A percentile compares a stretch with the other conserved stretches of the same genome.
These are phyloP conservation scores for Acridotheres tristis DNA, from an alignment of 2,797 vertebrate species.

Conservation along the genomic window DNA sequence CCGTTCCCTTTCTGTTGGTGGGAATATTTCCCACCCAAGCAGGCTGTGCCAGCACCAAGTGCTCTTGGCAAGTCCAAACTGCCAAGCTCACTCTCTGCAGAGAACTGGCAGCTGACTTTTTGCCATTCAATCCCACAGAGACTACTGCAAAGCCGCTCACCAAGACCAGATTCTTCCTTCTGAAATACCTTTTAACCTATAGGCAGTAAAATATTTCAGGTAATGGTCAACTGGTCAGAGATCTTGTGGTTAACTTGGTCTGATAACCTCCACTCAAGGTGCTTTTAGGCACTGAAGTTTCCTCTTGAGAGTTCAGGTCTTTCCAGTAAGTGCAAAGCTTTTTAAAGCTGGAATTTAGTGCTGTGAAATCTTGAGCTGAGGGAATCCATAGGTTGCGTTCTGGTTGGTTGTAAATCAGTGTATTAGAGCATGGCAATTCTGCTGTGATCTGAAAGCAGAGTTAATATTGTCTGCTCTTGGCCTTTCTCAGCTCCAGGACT, in stretches of 20 bases:
- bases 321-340: background rate
- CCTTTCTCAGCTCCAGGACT: background rate
- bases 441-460: background rate
- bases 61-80: background rate
- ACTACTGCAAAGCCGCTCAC: background rate
- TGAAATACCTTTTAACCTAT: background rate
- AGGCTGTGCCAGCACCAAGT: background rate
- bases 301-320: background rate
- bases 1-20: background rate
- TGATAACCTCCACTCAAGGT: background rate
- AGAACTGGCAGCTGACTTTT: background rate
- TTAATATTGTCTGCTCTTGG: background rate
- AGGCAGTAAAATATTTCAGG: background rate
- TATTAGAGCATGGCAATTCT: background rate
- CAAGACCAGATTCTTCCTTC: background rate
- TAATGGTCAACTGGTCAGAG: background rate
- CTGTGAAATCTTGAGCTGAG: background rate
- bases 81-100: background rate
- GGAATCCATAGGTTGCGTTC: background rate
- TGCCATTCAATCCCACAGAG: background rate
- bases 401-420: background rate
- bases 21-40: background rate
- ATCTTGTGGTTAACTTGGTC: background rate
- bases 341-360: background rate
- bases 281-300: background rate